Evolutionary conservation across 2,888 invertebrate genomes (phyloP).

Genomic region (Rhorus exstirpatorius): DNA sequence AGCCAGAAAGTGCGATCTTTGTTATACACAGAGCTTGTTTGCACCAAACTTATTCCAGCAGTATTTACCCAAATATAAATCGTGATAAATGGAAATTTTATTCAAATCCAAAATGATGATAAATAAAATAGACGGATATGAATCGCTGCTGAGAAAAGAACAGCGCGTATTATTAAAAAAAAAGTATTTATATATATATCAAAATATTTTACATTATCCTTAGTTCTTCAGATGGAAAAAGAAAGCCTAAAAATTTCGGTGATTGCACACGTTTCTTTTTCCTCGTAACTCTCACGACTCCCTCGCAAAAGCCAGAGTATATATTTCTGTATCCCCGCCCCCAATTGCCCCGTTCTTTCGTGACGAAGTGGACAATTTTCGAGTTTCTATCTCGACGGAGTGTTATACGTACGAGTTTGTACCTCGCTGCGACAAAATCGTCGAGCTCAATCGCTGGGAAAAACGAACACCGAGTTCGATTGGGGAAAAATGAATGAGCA

Average conservation of each 20-base stretch:
- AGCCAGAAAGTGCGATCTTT: constrained; percentile 8
- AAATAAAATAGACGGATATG: too few species aligned
- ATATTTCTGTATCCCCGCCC: too few species aligned
- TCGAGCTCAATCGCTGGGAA: not conserved
- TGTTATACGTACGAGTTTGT: constrained; percentile 10
- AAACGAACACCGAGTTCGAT: not conserved
- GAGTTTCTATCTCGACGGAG: not conserved
- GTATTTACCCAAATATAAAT: constrained; percentile 16
- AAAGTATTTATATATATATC: too few species aligned
- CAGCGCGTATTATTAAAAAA: too few species aligned
- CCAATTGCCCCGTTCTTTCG: constrained; percentile 3
- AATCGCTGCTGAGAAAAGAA: too few species aligned
- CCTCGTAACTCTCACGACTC: too few species aligned
- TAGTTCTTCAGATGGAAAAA: too few species aligned
- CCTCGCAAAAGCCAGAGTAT: too few species aligned
- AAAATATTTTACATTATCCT: too few species aligned
- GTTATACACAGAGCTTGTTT: constrained; percentile 29
- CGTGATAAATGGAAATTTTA: not conserved
- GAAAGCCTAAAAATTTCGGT: too few species aligned
- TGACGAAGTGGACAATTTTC: constrained; percentile 9
- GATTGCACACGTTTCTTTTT: too few species aligned
- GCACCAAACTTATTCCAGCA: not conserved
- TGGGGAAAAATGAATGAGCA: too few species aligned
- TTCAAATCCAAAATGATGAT: not conserved
- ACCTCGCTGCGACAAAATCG: not conserved